Conservation (phyloP, 2,888 invertebrate species). For the Andrena bicolor region DNA sequence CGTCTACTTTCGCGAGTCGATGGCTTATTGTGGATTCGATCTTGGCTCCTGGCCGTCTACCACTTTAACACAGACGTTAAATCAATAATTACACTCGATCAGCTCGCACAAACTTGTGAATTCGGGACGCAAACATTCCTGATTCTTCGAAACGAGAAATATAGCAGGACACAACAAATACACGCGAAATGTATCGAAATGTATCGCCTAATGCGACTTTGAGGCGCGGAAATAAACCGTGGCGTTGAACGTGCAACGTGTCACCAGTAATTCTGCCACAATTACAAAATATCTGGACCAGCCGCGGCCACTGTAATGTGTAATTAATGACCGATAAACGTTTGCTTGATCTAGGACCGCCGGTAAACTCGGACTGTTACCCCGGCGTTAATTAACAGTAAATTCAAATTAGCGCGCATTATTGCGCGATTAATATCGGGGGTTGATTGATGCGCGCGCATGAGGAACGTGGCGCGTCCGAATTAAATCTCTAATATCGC, state of each 20-base stretch:
- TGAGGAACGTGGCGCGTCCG: constrained; percentile 10
- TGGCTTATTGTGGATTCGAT: not conserved
- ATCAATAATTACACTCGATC: no score
- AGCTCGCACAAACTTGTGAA: not conserved
- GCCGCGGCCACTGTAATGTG: not conserved
- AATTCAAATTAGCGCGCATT: constrained; percentile 54
- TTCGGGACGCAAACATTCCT: not conserved
- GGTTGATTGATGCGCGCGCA: constrained; percentile 38
- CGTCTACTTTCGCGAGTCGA: not conserved
- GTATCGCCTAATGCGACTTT: not conserved
- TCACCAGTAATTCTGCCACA: constrained; percentile 17
- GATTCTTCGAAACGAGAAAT: not conserved
- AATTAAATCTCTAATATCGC: constrained; percentile 28
- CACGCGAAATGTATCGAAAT: not conserved
- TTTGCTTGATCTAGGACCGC: constrained; percentile 42
- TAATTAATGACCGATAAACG: constrained; percentile 50
- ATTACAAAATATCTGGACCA: constrained; percentile 39
- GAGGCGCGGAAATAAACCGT: not conserved
- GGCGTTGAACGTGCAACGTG: constrained; percentile 13
- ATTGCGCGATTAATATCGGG: constrained; percentile 54
- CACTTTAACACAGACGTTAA: no score
- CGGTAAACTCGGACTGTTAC: constrained; percentile 41
- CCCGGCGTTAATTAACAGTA: constrained; percentile 49
- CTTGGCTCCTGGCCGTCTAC: no score
- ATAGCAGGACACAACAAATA: not conserved